Evolutionary conservation across 1,140 invertebrate genomes (phyloP), one percentile per base, ranked within the genome.

Genomic region (Drosophila obscura): DNA sequence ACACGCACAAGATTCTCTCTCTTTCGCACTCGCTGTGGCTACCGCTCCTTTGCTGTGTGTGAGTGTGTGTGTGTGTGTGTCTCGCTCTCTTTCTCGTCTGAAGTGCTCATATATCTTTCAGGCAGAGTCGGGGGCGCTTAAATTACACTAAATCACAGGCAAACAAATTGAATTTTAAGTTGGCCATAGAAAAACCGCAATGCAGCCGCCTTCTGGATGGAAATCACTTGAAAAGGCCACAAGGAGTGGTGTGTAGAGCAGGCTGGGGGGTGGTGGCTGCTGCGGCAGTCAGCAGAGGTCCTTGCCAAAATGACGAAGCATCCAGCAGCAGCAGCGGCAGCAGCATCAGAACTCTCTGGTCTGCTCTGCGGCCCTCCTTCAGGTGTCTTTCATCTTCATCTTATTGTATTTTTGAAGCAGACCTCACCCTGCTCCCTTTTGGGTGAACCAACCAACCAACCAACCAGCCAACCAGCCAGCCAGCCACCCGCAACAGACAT

Each of bases 151-250:
- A 85, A 85, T 85, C 81, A 87, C 82, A 85, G 81, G 64, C 81
- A 85, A 85, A 85, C 81, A 85, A 85, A 85, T 85, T 85, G 81
- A 85, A 85, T 85, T 85, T 85, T 87, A 87, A 85, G 80, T 85
- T 85, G 82, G 64, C 81, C 78, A 85, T 75, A 74, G 82, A 63
- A 65, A 78, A 77, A 67, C 82, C 81, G 82, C 81, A 81, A 78
- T 87, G 73, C 77, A 77, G 81, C 76, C 80, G 72, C 72, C 63
- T 64, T 53, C 61, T 68, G 73, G 63, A 77, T 77, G 81, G 84
- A 67, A 85, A 87, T 87, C 81, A 87, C 82, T 85, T 87, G 68
- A 85, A 77, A 57, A 49, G 53, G 57, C 57, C 73, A 58, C 61
- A 51, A 28, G 31, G 46, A 7, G 16, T n/a, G 15, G 9, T 43